Evolutionary conservation across 1,140 invertebrate species (phyloP), one percentile per base, ranked within the genome.

Genomic region (Phymorhynchus buccinoides): DNA sequence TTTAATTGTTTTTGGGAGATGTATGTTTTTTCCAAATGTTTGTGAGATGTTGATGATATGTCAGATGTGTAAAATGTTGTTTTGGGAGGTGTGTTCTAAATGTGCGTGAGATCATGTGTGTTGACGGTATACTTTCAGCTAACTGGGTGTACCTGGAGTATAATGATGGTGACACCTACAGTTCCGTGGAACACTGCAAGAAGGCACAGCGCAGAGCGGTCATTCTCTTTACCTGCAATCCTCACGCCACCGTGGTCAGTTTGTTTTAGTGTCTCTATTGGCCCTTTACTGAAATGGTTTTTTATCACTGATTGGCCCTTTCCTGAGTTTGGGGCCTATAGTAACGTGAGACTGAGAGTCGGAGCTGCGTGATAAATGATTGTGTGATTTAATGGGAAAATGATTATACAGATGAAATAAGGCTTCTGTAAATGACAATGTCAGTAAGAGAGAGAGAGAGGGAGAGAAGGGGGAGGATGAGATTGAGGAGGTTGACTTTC

Each of bases 161-260:
- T 80, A 27, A 18, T 35, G 80, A 78, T 44, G 89, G 89, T 48
- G 84, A 90, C 0, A 0, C 3, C 3, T 90, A 90, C 52, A 18
- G 37, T 39, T 41, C 37, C 14, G 22, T 4, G 56, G 22, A 62
- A 14, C 89, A 90, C 56, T 90, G 89, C 80, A 39, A 37, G 16
- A 14, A 39, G 1, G 87, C 87, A 68, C 18, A 16, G 12, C 73
- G 86, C 41, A 85, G 52, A 80, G 88, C 89, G 18, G 71, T 85
- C 3, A 89, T 90, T 62, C 88, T 90, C 79, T 84, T 89, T 3
- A 87, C 84, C 9, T 90, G 88, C 86, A 87, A 89, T 81, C 48
- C 77, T n/a, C 32, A 30, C 22, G 85, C 75, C n/a, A 62, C 82
- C n/a, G 85, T 85, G 39, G 86, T 86, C 73, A 87, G 86, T 84